phyloP scores from a whole-genome alignment of 1,140 invertebrate genomes.

The Zaprionus vittiger region DNA sequence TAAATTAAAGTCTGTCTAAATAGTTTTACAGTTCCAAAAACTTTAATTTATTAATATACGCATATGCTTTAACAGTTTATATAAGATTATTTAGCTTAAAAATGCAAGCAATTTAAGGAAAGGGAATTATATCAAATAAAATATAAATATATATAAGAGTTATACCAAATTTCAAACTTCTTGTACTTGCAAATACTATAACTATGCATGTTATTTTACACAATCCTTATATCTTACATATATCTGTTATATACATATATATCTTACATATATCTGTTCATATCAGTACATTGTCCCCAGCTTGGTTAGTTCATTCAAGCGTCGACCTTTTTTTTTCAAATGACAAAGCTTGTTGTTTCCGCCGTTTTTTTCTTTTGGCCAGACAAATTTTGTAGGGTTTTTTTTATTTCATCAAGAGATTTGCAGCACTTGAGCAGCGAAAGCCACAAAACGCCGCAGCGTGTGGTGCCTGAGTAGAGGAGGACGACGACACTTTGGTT shows the following conservation, averaged over 20 bases:
- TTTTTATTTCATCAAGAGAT: conserved; percentile 83
- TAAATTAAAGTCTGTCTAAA: too few relatives aligned
- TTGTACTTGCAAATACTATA: too few relatives aligned
- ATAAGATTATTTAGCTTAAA: background rate
- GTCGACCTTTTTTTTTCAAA: background rate
- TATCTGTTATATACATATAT: too few relatives aligned
- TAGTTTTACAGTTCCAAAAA: rapidly evolving
- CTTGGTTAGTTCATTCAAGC: background rate
- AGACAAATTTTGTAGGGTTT: conserved; percentile 75
- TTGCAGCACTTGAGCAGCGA: conserved; percentile 75
- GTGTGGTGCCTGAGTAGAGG: background rate
- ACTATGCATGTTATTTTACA: too few relatives aligned
- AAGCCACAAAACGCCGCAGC: conserved; percentile 45
- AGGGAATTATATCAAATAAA: background rate
- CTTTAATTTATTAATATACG: background rate
- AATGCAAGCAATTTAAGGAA: rapidly evolving
- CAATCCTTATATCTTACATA: background rate
- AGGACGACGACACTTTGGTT: conserved; percentile 74
- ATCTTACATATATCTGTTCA: background rate
- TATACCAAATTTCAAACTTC: too few relatives aligned
- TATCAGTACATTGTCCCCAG: background rate
- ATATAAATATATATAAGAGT: too few relatives aligned
- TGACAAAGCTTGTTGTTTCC: background rate
- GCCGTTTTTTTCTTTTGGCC: conserved; percentile 3
- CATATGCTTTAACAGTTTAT: background rate